Evolutionary conservation across 2,888 invertebrate species (phyloP), one percentile per base, ranked within the genome.

Genomic region (Anticlea derivata): DNA sequence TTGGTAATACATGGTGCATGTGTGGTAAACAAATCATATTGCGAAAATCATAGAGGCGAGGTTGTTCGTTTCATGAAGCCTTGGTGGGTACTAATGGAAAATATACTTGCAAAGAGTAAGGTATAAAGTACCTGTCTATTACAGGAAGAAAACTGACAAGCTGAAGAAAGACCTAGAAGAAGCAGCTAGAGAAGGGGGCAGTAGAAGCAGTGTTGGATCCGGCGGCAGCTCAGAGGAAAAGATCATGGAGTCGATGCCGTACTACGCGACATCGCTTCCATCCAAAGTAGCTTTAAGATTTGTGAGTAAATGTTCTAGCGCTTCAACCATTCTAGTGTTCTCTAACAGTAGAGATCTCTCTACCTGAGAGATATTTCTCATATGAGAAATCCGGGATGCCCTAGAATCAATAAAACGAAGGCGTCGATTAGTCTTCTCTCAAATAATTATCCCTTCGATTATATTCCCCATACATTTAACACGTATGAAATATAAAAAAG

Each of bases 101-200:
- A 8, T 17, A 17, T 4, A 17, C 17, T 3, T 10, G 1, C 6
- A 27, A 34, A 45, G 23, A 2, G 2, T 8, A 26, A 27, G 33
- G 35, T 38, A 20, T 43, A 39, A 31, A 11, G n/a, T 27, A 11
- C 1, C 55, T 61, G 17, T 56, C 43, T 55, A 48, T 93, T 92
- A 37, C 92, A 97, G 97, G 86, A 96, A 96, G 91, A 94, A 95
- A 76, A 96, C 96, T 80, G 96, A 96, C 61, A 96, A 95, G 83
- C 92, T 98, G 78, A 95, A 96, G 73, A 95, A 96, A 78, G 98
- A 98, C 71, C 86, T 99, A 37, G 97, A 97, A 83, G 98, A 98
- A 75, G 98, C 98, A 11, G 97, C 96, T 0, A 88, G 92, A 59
- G 95, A 95, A 74, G 96, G 96, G 1, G 78, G 88, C 22, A 83